Base-by-base conservation (phyloP, 1,140 invertebrate genomes). In the Temnothorax nylanderi region DNA sequence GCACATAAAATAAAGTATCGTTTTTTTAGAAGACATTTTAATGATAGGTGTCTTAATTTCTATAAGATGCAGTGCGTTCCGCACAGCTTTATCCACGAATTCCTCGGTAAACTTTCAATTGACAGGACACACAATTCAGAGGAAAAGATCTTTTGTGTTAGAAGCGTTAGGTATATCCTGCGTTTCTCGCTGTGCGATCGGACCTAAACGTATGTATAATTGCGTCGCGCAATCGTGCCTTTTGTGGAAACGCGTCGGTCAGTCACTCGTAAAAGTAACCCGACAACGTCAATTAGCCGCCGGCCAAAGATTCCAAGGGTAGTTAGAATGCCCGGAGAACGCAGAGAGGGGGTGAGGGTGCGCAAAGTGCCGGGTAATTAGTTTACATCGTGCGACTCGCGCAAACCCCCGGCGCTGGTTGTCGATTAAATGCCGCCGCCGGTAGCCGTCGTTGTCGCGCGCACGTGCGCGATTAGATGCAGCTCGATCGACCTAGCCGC, bases 281-380 rank as follows among this genome's bases (percentile, higher is more conserved):
- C 69, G 74, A 47, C 75, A 69, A 75, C 54, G 86, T 87, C 80
- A 75, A 82, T 60, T 76, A 69, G 72, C 72, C 71, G 67, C 26
- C n/a, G 72, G 56, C 41, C 44, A 88, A 88, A 84, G 88, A 88
- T 85, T 69, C 62, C 54, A n/a, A 58, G 41, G n/a, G 51, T 37
- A 0, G 56, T 26, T 56, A 47, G 21, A 16, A 65, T 37, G 54
- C 34, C 16, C 32, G 47, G 18, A n/a, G 49, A 16, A 18, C 32
- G 44, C 8, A 34, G 41, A 1, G 10, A 16, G 7, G 51, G 47
- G 21, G 64, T 86, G 77, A 72, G 58, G 81, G 87, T 85, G 92
- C 87, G 92, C 86, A 92, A 93, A 92, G 92, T 91, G 91, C 91
- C 89, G 89, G 90, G 92, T 93, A 94, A 94, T 94, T 94, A 94